A percentile compares a stretch with the other conserved stretches of the same genome.
phyloP scores from a whole-genome alignment of 2,113 vertebrate genomes.

The Carassius carassius region DNA sequence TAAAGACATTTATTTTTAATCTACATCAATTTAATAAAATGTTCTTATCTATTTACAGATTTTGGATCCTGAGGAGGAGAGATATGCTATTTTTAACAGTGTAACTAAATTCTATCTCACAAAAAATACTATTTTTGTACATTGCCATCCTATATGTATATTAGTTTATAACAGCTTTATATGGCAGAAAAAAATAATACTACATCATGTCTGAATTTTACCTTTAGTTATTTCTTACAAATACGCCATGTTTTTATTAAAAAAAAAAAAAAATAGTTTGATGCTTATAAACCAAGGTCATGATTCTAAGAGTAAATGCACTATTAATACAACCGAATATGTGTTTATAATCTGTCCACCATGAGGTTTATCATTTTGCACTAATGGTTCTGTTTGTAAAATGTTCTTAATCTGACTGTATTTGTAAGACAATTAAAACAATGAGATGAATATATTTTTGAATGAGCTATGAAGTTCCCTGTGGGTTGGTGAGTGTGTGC shows the following conservation, averaged over 20 bases:
- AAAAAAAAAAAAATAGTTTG: neutral
- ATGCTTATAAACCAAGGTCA: neutral
- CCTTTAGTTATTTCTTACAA: neutral
- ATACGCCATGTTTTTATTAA: neutral
- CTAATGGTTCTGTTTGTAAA: slow-evolving; percentile 38
- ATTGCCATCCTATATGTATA: slow-evolving; percentile 9
- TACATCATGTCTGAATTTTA: neutral
- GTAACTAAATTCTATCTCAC: neutral
- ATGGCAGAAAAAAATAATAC: neutral
- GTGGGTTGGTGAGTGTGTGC: slow-evolving; percentile 26
- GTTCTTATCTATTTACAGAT: slow-evolving; percentile 64
- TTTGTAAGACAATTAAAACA: slow-evolving; percentile 26
- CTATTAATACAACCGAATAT: slow-evolving; percentile 6
- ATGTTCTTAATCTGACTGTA: slow-evolving; percentile 1
- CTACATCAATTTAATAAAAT: neutral
- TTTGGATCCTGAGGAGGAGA: slow-evolving; percentile 30
- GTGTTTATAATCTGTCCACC: neutral
- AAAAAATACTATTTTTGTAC: slow-evolving; percentile 23
- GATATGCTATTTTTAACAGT: neutral
- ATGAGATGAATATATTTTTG: slow-evolving; percentile 6
- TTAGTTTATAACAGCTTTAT: slow-evolving; percentile 1
- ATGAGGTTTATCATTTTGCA: slow-evolving; percentile 42
- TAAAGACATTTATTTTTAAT: neutral
- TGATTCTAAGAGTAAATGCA: slow-evolving; percentile 23
- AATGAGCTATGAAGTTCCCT: neutral